Conservation (phyloP, 2,888 invertebrate genomes). For the Synergus itoensis region DNA sequence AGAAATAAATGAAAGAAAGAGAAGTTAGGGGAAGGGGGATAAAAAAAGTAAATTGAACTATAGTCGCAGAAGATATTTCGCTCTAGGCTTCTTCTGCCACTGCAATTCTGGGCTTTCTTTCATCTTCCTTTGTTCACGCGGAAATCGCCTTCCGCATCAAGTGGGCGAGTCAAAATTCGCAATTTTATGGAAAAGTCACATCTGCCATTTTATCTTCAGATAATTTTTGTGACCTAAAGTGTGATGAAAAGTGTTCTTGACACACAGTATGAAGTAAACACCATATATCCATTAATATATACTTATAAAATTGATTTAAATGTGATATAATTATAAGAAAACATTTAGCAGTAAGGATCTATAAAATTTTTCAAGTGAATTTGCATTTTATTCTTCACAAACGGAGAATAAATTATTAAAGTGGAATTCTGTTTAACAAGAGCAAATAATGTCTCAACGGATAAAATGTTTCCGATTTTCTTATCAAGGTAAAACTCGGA, state of each 20-base stretch:
- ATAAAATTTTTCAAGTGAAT: not conserved
- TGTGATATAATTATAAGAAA: not conserved
- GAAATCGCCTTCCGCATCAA: slow-evolving; percentile 25
- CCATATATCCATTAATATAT: too few relatives aligned
- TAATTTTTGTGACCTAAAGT: not conserved
- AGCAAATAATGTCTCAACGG: slow-evolving; percentile 35
- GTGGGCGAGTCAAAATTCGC: not conserved
- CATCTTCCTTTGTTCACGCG: slow-evolving; percentile 24
- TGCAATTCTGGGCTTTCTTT: slow-evolving; percentile 32
- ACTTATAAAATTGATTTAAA: not conserved
- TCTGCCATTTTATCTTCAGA: not conserved
- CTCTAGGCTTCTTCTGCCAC: slow-evolving; percentile 16
- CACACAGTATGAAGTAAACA: too few relatives aligned
- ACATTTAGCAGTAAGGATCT: not conserved
- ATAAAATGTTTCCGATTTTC: slow-evolving; percentile 36
- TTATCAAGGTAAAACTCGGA: slow-evolving; percentile 31
- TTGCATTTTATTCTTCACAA: not conserved
- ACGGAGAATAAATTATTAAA: slow-evolving; percentile 22
- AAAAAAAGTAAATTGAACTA: slow-evolving; percentile 54
- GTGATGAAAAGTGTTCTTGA: not conserved
- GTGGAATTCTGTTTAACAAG: slow-evolving; percentile 33
- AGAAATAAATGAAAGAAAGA: slow-evolving; percentile 4
- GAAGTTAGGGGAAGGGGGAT: slow-evolving; percentile 34
- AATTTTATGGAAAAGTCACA: slow-evolving; percentile 14
- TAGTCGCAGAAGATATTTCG: slow-evolving; percentile 39